Conservation (phyloP, 23 tunicate genomes). For the Diplosoma virens region DNA sequence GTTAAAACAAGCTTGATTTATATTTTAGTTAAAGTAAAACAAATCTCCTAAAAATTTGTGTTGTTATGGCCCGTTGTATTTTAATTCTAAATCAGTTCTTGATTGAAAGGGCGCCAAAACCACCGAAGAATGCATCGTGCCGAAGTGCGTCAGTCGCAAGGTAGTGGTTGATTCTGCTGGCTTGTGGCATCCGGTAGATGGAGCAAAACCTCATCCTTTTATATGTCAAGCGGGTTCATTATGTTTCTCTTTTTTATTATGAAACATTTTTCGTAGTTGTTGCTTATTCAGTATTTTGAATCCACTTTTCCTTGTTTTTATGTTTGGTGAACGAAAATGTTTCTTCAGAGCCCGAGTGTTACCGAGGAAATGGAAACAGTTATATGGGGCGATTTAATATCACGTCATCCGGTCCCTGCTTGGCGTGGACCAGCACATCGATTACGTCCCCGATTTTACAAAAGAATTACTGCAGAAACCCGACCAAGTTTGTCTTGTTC, state of each 20-base stretch:
- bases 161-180: constrained; percentile 55
- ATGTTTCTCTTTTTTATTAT: too few relatives aligned
- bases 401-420: constrained; percentile 41
- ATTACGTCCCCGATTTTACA: neutral
- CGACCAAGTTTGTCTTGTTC: neutral
- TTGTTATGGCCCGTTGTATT: too few relatives aligned
- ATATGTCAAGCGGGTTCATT: constrained; percentile 70
- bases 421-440: constrained; percentile 24
- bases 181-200: constrained; percentile 50
- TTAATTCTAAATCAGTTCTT: too few relatives aligned
- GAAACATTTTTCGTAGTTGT: neutral
- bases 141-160: constrained; percentile 51
- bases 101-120: neutral
- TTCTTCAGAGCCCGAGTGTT: constrained; percentile 66
- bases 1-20: too few relatives aligned
- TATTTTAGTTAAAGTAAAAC: too few relatives aligned
- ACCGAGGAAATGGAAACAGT: constrained; percentile 50
- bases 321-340: too few relatives aligned
- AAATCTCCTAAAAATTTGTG: too few relatives aligned
- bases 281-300: too few relatives aligned
- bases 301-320: too few relatives aligned
- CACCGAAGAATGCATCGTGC: constrained; percentile 41
- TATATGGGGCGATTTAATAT: constrained; percentile 50
- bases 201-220: constrained; percentile 36
- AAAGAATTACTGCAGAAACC: constrained; percentile 28